Evolutionary conservation across 2,113 vertebrate genomes (phyloP).

Genomic region (Amphilophus citrinellus): DNA sequence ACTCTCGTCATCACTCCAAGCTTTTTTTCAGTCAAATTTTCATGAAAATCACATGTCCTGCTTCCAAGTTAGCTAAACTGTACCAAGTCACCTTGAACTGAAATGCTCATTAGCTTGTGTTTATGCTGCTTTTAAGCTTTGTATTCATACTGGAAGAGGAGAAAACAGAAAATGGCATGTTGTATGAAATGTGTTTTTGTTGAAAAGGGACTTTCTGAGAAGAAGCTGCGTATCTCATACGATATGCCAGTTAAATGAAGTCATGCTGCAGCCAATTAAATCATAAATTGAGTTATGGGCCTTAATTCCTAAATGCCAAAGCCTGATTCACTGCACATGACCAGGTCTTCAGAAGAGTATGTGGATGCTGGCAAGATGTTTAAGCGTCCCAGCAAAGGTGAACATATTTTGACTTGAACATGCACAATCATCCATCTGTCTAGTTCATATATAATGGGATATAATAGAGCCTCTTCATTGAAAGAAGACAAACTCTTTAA

Average conservation of each 20-base stretch:
- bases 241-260: slow-evolving; percentile 61
- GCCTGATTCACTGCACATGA: slow-evolving; percentile 69
- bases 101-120: background rate
- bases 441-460: background rate
- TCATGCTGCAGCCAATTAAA: slow-evolving; percentile 75
- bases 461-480: too few species aligned
- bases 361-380: background rate
- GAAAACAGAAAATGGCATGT: slow-evolving; percentile 14
- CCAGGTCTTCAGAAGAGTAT: slow-evolving; percentile 53
- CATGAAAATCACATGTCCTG: slow-evolving; percentile 13
- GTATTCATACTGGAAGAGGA: background rate
- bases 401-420: slow-evolving; percentile 4
- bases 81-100: slow-evolving; percentile 37
- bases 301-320: slow-evolving; percentile 70
- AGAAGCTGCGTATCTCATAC: slow-evolving; percentile 2
- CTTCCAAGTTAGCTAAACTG: background rate
- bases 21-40: slow-evolving; percentile 7
- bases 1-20: background rate
- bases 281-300: slow-evolving; percentile 75
- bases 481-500: too few species aligned
- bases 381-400: background rate
- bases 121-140: background rate
- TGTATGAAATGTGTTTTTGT: slow-evolving; percentile 28
- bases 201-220: slow-evolving; percentile 10
- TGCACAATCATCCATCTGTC: background rate